Percentiles rank a stretch among this genome's conserved stretches.
Conservation (phyloP, 2,113 vertebrate genomes). For the Esox niger region DNA sequence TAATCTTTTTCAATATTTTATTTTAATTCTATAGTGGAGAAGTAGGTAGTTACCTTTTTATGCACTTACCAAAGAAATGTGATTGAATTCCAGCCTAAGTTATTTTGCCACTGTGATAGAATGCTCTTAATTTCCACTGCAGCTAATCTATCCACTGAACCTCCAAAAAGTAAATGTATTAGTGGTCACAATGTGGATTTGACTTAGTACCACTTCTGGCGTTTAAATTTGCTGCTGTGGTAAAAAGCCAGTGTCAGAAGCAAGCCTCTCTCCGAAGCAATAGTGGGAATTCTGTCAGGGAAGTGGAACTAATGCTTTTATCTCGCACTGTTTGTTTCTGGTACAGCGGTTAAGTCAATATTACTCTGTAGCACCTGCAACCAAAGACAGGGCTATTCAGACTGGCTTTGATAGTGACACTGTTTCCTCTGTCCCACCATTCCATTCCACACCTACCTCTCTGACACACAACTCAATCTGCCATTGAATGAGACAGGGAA, state of each 20-base stretch:
- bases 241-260: conserved; percentile 4
- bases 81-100: no score
- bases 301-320: conserved; percentile 37
- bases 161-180: not conserved
- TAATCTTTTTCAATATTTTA: no score
- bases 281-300: conserved; percentile 27
- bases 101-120: no score
- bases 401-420: conserved; percentile 1
- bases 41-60: no score
- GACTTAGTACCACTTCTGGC: not conserved
- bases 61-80: no score
- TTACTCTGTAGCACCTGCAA: conserved; percentile 29
- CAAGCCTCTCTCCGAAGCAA: conserved; percentile 13
- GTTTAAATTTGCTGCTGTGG: not conserved
- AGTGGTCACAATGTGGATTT: not conserved
- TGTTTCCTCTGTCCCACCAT: conserved; percentile 14
- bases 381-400: conserved; percentile 7
- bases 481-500: conserved; percentile 34
- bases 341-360: conserved; percentile 36
- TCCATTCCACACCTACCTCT: conserved; percentile 43
- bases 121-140: no score
- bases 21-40: no score
- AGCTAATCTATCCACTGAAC: no score
- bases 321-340: conserved; percentile 36
- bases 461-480: conserved; percentile 45